These are phyloP conservation scores for Trachelipus rathkii DNA, from an alignment of 1,140 invertebrate species.

Conservation along the genomic window DNA sequence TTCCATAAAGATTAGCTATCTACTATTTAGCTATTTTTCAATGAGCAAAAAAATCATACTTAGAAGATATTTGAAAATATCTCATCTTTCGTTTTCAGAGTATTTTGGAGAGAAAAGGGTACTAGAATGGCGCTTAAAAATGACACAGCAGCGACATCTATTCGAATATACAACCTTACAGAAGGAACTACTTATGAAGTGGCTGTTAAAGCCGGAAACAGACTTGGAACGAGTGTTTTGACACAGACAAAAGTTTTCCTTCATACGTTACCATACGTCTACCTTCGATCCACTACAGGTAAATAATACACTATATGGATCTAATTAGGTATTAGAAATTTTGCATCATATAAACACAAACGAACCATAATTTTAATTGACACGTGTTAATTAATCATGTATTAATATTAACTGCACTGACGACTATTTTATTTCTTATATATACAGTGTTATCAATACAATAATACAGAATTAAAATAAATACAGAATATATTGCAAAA, in stretches of 20 bases:
- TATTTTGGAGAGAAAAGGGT: slow-evolving; percentile 55
- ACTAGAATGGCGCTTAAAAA: slow-evolving; percentile 58
- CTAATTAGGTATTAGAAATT: too few species aligned
- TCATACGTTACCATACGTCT: slow-evolving; percentile 65
- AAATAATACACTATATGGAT: not conserved
- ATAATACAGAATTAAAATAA: too few species aligned
- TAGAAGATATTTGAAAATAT: not conserved
- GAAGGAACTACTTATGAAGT: slow-evolving; percentile 70
- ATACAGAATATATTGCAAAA: too few species aligned
- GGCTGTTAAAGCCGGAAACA: slow-evolving; percentile 74
- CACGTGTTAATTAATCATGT: too few species aligned
- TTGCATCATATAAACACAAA: too few species aligned
- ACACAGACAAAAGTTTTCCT: slow-evolving; percentile 68
- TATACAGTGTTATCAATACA: too few species aligned
- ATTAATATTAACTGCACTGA: too few species aligned
- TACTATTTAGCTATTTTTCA: too few species aligned
- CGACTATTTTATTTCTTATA: too few species aligned
- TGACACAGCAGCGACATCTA: slow-evolving; percentile 65
- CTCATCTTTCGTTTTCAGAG: slow-evolving; percentile 47
- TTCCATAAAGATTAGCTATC: too few species aligned
- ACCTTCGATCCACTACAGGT: slow-evolving; percentile 50
- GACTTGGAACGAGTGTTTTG: slow-evolving; percentile 68
- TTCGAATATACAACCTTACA: slow-evolving; percentile 64
- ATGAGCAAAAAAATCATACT: not conserved
- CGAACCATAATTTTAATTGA: too few species aligned